Conservation (phyloP, 2,113 vertebrate species). For the Periophthalmodon schlosseri region DNA sequence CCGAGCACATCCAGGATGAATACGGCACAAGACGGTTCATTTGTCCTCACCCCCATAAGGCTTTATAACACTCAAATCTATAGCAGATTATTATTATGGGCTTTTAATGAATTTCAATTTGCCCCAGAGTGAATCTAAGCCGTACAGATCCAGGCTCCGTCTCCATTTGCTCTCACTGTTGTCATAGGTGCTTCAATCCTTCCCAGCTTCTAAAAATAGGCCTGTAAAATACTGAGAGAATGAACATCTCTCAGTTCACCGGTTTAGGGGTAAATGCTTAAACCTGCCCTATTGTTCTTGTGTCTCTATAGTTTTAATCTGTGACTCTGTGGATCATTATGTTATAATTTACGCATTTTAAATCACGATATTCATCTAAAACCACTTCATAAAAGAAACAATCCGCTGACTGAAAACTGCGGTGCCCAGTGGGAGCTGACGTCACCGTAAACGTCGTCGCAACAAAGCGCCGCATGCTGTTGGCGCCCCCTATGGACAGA, state of each 20-base stretch:
- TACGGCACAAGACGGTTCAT: neutral
- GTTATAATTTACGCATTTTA: too few species aligned
- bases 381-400: too few species aligned
- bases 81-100: slow-evolving; percentile 12
- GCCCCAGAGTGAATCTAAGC: slow-evolving; percentile 7
- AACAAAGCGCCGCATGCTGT: too few species aligned
- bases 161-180: slow-evolving; percentile 1
- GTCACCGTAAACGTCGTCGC: too few species aligned
- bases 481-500: too few species aligned
- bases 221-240: slow-evolving; percentile 11
- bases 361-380: too few species aligned
- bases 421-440: too few species aligned
- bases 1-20: neutral
- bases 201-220: slow-evolving; percentile 26
- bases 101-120: slow-evolving; percentile 14
- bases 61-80: slow-evolving; percentile 11
- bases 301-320: too few species aligned
- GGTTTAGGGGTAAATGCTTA: too few species aligned
- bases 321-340: too few species aligned
- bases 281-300: too few species aligned
- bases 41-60: slow-evolving; percentile 3
- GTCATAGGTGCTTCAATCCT: neutral
- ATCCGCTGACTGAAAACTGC: too few species aligned
- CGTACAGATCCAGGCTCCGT: slow-evolving; percentile 3
- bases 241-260: neutral